Percentiles rank a stretch among this genome's conserved stretches.
phyloP scores from a whole-genome alignment of 1,140 invertebrate species.

The Palaemon carinicauda region DNA sequence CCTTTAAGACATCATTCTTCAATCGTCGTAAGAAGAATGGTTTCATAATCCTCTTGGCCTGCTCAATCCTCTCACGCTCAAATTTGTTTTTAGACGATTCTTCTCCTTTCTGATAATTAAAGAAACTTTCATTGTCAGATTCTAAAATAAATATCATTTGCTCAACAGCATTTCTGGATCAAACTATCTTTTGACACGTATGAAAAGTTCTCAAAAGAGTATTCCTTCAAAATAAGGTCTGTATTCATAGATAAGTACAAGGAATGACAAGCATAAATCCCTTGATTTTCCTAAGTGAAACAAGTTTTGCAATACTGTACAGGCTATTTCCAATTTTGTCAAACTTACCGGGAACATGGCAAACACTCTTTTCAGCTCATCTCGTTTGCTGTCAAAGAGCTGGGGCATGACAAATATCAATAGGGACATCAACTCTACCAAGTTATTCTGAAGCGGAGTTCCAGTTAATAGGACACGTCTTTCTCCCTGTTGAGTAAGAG shows the following conservation, averaged over 20 bases:
- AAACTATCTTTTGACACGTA: no score
- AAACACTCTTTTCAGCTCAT: slow-evolving; percentile 88
- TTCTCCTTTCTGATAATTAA: slow-evolving; percentile 65
- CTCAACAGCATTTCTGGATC: no score
- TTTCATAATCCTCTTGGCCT: slow-evolving; percentile 95
- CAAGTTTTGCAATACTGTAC: neutral
- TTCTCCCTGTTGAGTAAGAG: slow-evolving; percentile 71
- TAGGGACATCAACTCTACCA: slow-evolving; percentile 93
- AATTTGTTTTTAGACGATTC: slow-evolving; percentile 69
- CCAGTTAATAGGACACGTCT: slow-evolving; percentile 87
- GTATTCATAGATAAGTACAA: neutral
- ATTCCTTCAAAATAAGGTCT: no score
- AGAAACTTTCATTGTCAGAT: slow-evolving; percentile 56
- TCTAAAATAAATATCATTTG: neutral
- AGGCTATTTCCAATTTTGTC: neutral
- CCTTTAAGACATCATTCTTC: slow-evolving; percentile 81
- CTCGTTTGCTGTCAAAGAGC: slow-evolving; percentile 87
- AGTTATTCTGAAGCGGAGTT: slow-evolving; percentile 94
- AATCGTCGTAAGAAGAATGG: slow-evolving; percentile 93
- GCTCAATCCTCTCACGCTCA: slow-evolving; percentile 86
- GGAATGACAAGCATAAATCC: neutral
- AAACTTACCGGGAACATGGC: slow-evolving; percentile 66
- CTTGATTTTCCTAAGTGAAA: neutral
- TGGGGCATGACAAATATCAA: slow-evolving; percentile 96
- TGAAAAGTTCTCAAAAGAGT: no score